Evolutionary conservation across 2,113 vertebrate species (phyloP).

Genomic region (Ariopsis seemanni): DNA sequence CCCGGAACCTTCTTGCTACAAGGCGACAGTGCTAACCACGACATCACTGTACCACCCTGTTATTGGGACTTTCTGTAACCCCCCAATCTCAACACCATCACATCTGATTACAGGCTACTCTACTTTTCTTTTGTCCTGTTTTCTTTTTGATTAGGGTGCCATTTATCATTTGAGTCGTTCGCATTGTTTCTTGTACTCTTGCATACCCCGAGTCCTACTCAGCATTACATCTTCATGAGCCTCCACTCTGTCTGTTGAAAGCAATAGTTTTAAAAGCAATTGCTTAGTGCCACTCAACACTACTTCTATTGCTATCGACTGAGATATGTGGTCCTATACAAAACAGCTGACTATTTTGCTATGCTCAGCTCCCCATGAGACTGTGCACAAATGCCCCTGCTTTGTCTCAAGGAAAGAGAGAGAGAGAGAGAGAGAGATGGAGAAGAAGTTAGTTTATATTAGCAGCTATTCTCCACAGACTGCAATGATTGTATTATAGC

Average conservation of each 20-base stretch:
- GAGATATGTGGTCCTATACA: neutral
- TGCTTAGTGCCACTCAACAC: neutral
- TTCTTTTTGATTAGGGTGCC: neutral
- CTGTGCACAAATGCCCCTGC: neutral
- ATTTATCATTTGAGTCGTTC: neutral
- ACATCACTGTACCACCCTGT: no score
- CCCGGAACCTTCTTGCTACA: no score
- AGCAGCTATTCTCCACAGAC: neutral
- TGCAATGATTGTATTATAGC: constrained; percentile 9
- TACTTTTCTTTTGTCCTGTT: neutral
- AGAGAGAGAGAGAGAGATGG: neutral
- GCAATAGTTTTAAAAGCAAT: constrained; percentile 14
- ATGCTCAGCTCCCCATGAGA: neutral
- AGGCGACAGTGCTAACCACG: no score
- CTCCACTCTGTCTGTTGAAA: neutral
- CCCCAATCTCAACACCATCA: no score
- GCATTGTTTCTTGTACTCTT: neutral
- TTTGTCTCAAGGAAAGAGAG: neutral
- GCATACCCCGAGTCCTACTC: neutral
- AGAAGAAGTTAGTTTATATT: neutral
- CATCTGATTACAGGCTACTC: neutral
- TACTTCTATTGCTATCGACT: neutral
- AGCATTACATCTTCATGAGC: neutral
- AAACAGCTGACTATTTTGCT: neutral
- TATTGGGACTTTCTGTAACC: no score